Evolutionary conservation across 2,113 vertebrate genomes (phyloP), one percentile per base, ranked within the genome.

Genomic region (Platanista minor): DNA sequence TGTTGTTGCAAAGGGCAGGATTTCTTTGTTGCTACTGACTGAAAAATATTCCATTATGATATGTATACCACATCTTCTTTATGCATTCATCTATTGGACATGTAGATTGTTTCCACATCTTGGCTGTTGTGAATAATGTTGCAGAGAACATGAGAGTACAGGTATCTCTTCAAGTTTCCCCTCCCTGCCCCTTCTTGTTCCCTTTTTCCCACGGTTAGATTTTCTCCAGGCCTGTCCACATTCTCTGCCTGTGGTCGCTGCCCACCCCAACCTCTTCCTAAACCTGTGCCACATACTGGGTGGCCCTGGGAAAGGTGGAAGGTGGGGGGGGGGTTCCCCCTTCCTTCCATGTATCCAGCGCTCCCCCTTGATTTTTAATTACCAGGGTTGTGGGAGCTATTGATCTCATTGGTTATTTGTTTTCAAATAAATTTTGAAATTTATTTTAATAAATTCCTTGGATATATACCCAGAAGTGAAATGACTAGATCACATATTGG

Each of bases 371-470:
- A 97, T 97, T 97, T 92, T 96, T 97, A 97, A 97, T 97, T 91
- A 98, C 95, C 92, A 98, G 97, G 96, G 96, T 97, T 98, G 92
- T 5, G 75, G 96, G 97, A 98, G 96, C 90, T 97, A 95, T 90
- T 95, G 95, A 97, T 97, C 95, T 97, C 96, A 93, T 86, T 98
- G 95, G 87, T 97, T 97, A 92, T 97, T 97, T 97, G 92, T 85
- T 98, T 98, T 97, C 46, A 97, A 52, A 52, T 17, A 52, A 52
- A 18, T 52, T 52, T 52, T 52, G 52, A 52, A 52, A 52, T 52
- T 52, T 52, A 49, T n/a, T 77, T 89, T 13, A 77, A 13, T 64
- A 52, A 52, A 52, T 75, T 33, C 41, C 75, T 62, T 62, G 39
- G 29, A 23, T 43, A 43, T 61, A 39, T 43, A 62, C 59, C 18